A percentile compares a stretch with the other conserved stretches of the same genome.
Conservation (phyloP, 2,113 vertebrate species). For the Vidua chalybeata region DNA sequence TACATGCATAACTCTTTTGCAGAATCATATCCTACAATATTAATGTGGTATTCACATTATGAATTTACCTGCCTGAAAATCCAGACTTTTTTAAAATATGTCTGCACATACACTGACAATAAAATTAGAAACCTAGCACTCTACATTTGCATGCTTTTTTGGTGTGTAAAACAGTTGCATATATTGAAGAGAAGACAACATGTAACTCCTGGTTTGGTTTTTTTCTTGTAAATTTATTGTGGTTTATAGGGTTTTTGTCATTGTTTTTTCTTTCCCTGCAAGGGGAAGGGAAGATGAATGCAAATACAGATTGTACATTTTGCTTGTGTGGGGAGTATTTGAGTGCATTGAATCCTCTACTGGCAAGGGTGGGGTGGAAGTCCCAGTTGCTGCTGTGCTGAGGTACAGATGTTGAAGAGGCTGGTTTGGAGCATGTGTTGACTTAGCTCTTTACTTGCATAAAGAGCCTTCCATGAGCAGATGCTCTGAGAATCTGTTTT, state of each 20-base stretch:
- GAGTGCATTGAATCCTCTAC: background rate
- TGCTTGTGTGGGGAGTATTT: background rate
- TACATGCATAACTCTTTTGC: constrained; percentile 32
- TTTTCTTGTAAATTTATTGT: background rate
- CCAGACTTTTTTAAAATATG: constrained; percentile 7
- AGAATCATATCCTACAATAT: constrained; percentile 34
- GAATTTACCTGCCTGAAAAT: constrained; percentile 50
- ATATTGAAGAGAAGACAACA: background rate
- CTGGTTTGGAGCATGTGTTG: background rate
- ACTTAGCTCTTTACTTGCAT: background rate
- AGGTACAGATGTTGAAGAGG: background rate
- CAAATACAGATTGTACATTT: background rate
- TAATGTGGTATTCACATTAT: constrained; percentile 30
- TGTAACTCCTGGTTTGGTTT: background rate
- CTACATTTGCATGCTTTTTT: background rate
- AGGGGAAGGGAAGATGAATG: background rate
- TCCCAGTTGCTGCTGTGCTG: background rate
- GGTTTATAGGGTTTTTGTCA: background rate
- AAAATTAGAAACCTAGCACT: background rate
- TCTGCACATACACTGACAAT: background rate
- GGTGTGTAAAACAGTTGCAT: background rate
- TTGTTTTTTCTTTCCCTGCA: background rate
- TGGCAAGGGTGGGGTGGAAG: background rate
- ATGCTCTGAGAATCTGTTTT: background rate
- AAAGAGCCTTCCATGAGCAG: background rate